These are phyloP conservation scores for Nebria salina DNA, from an alignment of 2,888 invertebrate species.

Conservation along the genomic window DNA sequence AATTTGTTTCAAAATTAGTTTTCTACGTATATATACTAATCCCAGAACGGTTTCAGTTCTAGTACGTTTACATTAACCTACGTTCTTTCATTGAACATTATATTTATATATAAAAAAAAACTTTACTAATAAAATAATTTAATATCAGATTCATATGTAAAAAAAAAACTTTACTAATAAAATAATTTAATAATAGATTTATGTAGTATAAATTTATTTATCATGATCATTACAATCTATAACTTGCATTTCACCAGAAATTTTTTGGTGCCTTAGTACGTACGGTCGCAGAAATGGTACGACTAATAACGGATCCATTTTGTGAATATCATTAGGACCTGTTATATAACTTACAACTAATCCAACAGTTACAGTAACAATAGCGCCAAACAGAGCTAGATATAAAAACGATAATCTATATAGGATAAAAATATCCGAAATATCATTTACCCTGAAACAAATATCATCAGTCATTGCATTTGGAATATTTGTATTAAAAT, in stretches of 20 bases:
- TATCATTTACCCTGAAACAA: not conserved
- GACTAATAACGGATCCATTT: slow-evolving; percentile 30
- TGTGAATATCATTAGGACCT: slow-evolving; percentile 21
- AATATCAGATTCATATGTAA: no score
- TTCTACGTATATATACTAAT: not conserved
- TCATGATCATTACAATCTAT: not conserved
- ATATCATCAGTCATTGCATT: not conserved
- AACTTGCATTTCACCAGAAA: not conserved
- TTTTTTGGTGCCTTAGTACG: slow-evolving; percentile 25
- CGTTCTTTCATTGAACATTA: no score
- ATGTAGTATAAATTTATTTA: not conserved
- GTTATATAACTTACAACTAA: slow-evolving; percentile 39
- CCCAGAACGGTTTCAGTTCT: no score
- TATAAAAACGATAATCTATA: slow-evolving; percentile 38
- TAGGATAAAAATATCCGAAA: slow-evolving; percentile 29
- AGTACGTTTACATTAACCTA: no score
- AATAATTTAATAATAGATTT: no score
- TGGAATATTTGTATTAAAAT: not conserved
- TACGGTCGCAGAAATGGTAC: slow-evolving; percentile 31
- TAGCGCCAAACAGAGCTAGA: slow-evolving; percentile 29
- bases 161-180: no score
- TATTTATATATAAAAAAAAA: no score
- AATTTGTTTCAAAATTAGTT: not conserved
- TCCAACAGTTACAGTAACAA: slow-evolving; percentile 32
- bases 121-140: no score